Conservation (phyloP, 2,113 vertebrate species). For the Catharus fuscescens region DNA sequence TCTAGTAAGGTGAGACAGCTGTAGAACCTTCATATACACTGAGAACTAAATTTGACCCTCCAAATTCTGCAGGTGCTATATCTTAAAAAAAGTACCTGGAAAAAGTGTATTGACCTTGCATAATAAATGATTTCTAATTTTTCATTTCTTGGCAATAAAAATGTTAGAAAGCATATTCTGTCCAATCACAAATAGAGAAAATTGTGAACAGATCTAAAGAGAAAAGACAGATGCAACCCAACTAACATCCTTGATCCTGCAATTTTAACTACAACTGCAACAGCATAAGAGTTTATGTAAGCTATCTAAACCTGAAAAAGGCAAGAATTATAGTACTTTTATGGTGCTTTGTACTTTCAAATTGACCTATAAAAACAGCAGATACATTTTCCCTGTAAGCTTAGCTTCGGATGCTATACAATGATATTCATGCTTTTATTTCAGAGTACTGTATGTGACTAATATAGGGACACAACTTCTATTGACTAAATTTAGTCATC, state of each 20-base stretch:
- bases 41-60: neutral
- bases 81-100: neutral
- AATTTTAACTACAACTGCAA: neutral
- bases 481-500: neutral
- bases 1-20: neutral
- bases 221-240: neutral
- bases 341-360: neutral
- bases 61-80: neutral
- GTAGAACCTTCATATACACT: neutral
- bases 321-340: neutral
- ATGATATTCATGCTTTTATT: neutral
- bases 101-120: neutral
- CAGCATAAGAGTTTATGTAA: neutral
- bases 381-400: constrained; percentile 4
- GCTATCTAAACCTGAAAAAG: neutral
- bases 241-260: neutral
- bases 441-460: neutral
- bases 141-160: neutral
- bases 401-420: constrained; percentile 32
- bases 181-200: neutral
- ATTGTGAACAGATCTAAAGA: neutral
- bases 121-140: neutral
- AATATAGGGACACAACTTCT: neutral
- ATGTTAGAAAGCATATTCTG: constrained; percentile 23
- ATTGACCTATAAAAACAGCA: neutral